Percentiles rank a stretch among this genome's conserved stretches.
Evolutionary conservation across 1,140 invertebrate genomes (phyloP).

Genomic region (Homalodisca vitripennis): DNA sequence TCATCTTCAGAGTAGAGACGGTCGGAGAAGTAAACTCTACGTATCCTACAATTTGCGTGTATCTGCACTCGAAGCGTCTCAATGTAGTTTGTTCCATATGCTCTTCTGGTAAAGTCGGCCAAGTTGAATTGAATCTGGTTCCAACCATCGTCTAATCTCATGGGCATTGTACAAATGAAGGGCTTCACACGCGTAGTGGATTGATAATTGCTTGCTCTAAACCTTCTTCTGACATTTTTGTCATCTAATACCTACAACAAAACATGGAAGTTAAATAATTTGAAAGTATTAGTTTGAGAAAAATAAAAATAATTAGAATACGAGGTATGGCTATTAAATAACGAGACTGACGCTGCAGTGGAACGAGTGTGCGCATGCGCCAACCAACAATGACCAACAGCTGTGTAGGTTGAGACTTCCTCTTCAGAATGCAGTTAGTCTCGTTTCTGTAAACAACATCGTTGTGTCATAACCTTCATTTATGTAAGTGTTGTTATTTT

Average conservation of each 20-base stretch:
- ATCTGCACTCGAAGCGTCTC: conserved; percentile 97
- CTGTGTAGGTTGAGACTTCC: no score
- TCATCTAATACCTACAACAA: conserved; percentile 87
- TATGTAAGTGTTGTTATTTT: no score
- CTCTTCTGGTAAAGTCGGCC: conserved; percentile 95
- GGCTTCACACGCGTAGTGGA: conserved; percentile 97
- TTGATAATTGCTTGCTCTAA: conserved; percentile 97
- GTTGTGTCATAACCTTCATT: no score
- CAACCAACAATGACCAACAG: no score
- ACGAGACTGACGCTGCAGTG: no score
- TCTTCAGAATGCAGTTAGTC: no score
- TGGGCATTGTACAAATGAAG: conserved; percentile 99
- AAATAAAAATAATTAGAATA: no score
- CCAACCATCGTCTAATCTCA: conserved; percentile 98
- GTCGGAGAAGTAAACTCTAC: conserved; percentile 98
- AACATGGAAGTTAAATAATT: no score
- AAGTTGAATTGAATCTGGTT: conserved; percentile 99
- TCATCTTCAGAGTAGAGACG: conserved; percentile 99
- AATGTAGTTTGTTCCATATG: conserved; percentile 99
- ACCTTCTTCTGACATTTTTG: conserved; percentile 93
- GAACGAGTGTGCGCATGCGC: no score
- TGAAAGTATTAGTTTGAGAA: no score
- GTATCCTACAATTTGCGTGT: conserved; percentile 97
- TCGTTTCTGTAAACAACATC: no score
- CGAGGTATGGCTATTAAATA: no score